Percentiles rank a stretch among this genome's conserved stretches.
These are phyloP conservation scores for Cyclargus thomasi DNA, from an alignment of 1,140 invertebrate genomes.

Conservation along the genomic window DNA sequence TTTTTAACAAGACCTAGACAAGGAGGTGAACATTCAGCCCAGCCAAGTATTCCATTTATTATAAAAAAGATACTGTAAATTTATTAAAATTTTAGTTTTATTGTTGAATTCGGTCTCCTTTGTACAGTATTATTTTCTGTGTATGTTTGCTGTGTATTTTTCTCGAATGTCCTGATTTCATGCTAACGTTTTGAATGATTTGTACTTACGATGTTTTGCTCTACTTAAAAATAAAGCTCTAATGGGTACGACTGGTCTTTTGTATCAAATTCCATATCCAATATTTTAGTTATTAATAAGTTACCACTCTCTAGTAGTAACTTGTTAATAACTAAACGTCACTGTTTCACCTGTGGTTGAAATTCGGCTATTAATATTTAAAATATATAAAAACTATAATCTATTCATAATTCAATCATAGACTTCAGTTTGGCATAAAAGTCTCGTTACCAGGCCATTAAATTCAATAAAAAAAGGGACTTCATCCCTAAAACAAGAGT, in stretches of 20 bases:
- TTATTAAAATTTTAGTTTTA: slow-evolving; percentile 4
- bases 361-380: too few relatives aligned
- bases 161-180: slow-evolving; percentile 23
- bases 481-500: too few relatives aligned
- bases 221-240: slow-evolving; percentile 51
- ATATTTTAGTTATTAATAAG: too few relatives aligned
- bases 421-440: too few relatives aligned
- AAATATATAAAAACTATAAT: too few relatives aligned
- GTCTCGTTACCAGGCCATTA: too few relatives aligned
- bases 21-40: slow-evolving; percentile 2
- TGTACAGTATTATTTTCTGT: slow-evolving; percentile 26
- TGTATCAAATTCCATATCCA: background rate
- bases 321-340: too few relatives aligned
- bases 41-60: slow-evolving; percentile 14
- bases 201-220: slow-evolving; percentile 56
- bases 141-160: slow-evolving; percentile 21
- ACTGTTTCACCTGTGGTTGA: too few relatives aligned
- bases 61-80: background rate
- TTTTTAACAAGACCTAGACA: slow-evolving; percentile 17
- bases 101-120: slow-evolving; percentile 15
- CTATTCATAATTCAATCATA: too few relatives aligned
- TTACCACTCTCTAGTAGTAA: too few relatives aligned
- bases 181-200: slow-evolving; percentile 33
- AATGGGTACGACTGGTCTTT: slow-evolving; percentile 36
- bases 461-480: too few relatives aligned